A percentile compares a stretch with the other conserved stretches of the same genome.
Evolutionary conservation across 2,797 vertebrate genomes (phyloP).

Genomic region (Podarcis siculus): DNA sequence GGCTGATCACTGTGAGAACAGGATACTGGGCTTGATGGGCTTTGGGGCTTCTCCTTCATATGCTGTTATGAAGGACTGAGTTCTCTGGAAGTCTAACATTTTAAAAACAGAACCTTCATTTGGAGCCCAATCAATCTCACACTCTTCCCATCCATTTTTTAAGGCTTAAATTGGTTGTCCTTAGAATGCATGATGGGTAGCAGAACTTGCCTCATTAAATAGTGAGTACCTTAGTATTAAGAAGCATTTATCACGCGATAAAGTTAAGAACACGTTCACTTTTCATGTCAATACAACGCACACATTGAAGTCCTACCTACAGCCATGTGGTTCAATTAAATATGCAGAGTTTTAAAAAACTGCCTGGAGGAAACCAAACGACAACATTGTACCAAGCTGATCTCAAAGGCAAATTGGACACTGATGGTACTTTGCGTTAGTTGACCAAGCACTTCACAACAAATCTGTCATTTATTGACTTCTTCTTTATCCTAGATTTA

Average conservation of each 20-base stretch:
- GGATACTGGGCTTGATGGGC: too few relatives aligned
- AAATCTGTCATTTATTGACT: background rate
- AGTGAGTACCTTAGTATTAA: background rate
- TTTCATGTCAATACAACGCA: conserved; percentile 6
- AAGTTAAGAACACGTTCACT: background rate
- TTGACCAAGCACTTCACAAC: background rate
- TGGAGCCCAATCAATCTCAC: background rate
- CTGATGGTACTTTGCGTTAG: background rate
- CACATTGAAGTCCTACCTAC: background rate
- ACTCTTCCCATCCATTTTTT: background rate
- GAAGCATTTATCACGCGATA: background rate
- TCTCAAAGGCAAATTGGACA: background rate
- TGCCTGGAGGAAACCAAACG: background rate
- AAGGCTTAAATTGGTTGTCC: background rate
- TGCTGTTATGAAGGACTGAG: too few relatives aligned
- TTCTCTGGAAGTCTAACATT: background rate
- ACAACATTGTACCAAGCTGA: background rate
- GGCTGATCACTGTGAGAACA: too few relatives aligned
- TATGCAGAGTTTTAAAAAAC: background rate
- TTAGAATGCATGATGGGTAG: background rate
- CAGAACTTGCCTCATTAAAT: background rate
- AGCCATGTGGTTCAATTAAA: background rate
- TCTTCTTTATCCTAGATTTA: conserved; percentile 31
- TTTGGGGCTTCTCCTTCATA: too few relatives aligned
- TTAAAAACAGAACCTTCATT: background rate